Percentiles rank a stretch among this genome's conserved stretches.
Conservation (phyloP, 2,797 vertebrate species). For the Onychomys torridus region DNA sequence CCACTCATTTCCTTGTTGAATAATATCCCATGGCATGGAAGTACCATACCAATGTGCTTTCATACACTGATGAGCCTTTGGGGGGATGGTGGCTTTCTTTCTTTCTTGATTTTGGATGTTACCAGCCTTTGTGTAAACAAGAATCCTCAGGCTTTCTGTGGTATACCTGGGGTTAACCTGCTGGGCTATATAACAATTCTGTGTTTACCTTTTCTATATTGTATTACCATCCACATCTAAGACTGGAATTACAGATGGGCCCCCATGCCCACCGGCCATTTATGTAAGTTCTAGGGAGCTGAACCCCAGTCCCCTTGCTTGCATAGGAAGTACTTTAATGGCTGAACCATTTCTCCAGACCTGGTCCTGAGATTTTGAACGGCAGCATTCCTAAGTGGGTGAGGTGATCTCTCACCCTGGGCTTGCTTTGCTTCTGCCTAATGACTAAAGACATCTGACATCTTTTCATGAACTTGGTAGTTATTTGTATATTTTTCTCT, state of each 20-base stretch:
- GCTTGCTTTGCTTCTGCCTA: conserved; percentile 37
- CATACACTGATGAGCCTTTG: neutral
- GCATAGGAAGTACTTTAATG: neutral
- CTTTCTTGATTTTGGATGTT: neutral
- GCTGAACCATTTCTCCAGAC: neutral
- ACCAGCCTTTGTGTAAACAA: neutral
- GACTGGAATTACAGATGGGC: neutral
- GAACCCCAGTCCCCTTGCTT: neutral
- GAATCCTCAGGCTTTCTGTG: neutral
- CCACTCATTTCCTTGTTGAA: neutral
- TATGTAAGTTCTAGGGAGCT: neutral
- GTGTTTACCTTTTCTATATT: neutral
- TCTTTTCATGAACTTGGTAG: neutral
- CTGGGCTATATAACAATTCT: neutral
- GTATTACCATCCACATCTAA: neutral
- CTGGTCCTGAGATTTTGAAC: neutral
- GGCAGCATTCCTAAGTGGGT: neutral
- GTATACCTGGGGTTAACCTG: neutral
- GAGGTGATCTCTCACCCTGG: neutral
- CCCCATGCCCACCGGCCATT: neutral
- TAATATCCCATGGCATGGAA: neutral
- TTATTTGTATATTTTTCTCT: neutral
- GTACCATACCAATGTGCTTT: too few relatives aligned
- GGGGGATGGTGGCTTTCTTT: too few relatives aligned
- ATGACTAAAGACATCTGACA: neutral